Evolutionary conservation across 1,140 invertebrate genomes (phyloP), one percentile per base, ranked within the genome.

Genomic region (Orussus abietinus): DNA sequence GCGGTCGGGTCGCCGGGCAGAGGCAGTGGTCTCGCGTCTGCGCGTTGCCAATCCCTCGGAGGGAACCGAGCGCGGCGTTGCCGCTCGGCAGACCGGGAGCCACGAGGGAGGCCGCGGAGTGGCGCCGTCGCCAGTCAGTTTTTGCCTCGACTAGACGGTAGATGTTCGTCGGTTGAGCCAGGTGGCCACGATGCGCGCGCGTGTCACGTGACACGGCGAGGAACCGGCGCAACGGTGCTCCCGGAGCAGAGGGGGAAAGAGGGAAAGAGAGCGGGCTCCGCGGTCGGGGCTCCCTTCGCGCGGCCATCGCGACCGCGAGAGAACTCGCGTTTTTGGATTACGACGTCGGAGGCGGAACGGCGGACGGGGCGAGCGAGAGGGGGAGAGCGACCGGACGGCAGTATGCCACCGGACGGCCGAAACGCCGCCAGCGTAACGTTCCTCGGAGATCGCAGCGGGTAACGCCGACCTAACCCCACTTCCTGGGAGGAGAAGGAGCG

Each of bases 121-220:
- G 38, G 41, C 38, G 18, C 48, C 44, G 31, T 40, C 41, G 53
- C 38, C 55, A 63, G 59, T 67, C 57, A 59, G 57, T 66, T 61
- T 55, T 62, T 59, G 55, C 45, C 51, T 52, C 53, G 53, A 47
- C 45, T 45, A 46, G 51, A 36, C 44, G 45, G 50, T 46, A 35
- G 50, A 45, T 49, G 43, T 32, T 28, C 19, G 19, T 20, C 21
- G 41, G 34, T 26, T 38, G 31, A 29, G 29, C 15, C 10, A 11
- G 29, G 10, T 19, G 21, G 39, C 36, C 48, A 39, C 37, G 35
- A 57, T 46, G 40, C 44, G 45, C 39, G 46, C 59, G 36, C 53
- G 52, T 55, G 55, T 65, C 62, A 64, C 66, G 54, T 66, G 61
- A 64, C 63, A 59, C 49, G 39, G 15, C 6, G n/a, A 25, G 22